These are phyloP conservation scores for Mizuhopecten yessoensis DNA, from an alignment of 1,140 invertebrate species.

Conservation along the genomic window DNA sequence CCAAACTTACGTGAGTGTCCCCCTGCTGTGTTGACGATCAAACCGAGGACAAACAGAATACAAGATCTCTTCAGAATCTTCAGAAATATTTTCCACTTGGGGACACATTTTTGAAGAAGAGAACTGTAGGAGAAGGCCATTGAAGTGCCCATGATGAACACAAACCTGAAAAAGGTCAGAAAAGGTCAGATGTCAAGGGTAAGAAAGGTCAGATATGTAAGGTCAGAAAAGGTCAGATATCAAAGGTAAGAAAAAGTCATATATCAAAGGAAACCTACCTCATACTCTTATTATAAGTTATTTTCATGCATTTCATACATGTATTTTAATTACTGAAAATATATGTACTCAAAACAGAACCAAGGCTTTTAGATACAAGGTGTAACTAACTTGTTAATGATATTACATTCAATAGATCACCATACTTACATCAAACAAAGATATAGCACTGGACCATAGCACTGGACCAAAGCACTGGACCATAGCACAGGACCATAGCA, in stretches of 20 bases:
- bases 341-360: too few species aligned
- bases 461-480: too few species aligned
- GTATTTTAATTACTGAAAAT: too few species aligned
- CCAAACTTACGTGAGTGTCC: slow-evolving; percentile 44
- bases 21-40: slow-evolving; percentile 78
- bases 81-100: slow-evolving; percentile 85
- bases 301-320: too few species aligned
- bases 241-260: neutral
- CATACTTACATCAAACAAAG: too few species aligned
- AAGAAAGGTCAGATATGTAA: neutral
- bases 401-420: too few species aligned
- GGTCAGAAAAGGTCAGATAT: neutral
- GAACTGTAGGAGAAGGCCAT: slow-evolving; percentile 91
- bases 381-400: too few species aligned
- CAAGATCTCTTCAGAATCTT: slow-evolving; percentile 87
- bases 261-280: too few species aligned
- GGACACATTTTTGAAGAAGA: slow-evolving; percentile 87
- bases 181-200: neutral
- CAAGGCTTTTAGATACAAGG: too few species aligned
- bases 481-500: too few species aligned
- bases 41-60: slow-evolving; percentile 83
- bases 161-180: slow-evolving; percentile 87
- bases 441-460: too few species aligned
- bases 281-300: too few species aligned
- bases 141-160: slow-evolving; percentile 97